Conservation (phyloP, 2,888 invertebrate species). For the Ochropleura plecta region DNA sequence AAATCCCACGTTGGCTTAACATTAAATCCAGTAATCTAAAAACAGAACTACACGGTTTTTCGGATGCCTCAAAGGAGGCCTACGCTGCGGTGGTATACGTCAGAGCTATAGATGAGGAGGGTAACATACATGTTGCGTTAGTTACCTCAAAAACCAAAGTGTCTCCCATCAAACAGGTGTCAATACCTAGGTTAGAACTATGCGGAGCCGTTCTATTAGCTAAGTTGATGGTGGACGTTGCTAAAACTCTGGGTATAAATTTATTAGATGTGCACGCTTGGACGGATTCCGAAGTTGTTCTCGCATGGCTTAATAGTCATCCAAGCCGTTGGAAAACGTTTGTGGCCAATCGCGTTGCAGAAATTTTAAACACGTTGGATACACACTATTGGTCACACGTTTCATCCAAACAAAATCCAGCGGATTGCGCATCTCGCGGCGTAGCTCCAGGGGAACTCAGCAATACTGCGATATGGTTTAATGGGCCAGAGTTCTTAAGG, state of each 20-base stretch:
- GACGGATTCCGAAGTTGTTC: slow-evolving; percentile 10
- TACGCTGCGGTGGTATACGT: slow-evolving; percentile 5
- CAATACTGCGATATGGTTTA: neutral
- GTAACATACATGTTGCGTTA: slow-evolving; percentile 1
- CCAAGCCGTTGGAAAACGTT: slow-evolving; percentile 12
- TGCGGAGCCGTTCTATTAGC: slow-evolving; percentile 4
- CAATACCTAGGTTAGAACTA: slow-evolving; percentile 5
- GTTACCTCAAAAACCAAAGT: slow-evolving; percentile 13
- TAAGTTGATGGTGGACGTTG: neutral
- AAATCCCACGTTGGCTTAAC: slow-evolving; percentile 10
- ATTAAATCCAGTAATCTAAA: slow-evolving; percentile 3
- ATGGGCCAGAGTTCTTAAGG: neutral
- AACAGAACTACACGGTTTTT: slow-evolving; percentile 4
- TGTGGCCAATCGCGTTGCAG: slow-evolving; percentile 4
- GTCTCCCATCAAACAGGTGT: slow-evolving; percentile 10
- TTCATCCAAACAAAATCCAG: slow-evolving; percentile 1
- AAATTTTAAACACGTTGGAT: slow-evolving; percentile 8
- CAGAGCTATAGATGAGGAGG: neutral
- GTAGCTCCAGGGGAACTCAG: neutral
- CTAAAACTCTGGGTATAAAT: neutral
- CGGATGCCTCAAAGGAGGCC: slow-evolving; percentile 6
- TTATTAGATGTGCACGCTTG: neutral
- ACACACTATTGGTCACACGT: slow-evolving; percentile 3
- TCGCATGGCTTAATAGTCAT: slow-evolving; percentile 11
- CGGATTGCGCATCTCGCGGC: neutral